These are phyloP conservation scores for Microplitis deprimator DNA, from an alignment of 2,888 invertebrate species.

Conservation along the genomic window DNA sequence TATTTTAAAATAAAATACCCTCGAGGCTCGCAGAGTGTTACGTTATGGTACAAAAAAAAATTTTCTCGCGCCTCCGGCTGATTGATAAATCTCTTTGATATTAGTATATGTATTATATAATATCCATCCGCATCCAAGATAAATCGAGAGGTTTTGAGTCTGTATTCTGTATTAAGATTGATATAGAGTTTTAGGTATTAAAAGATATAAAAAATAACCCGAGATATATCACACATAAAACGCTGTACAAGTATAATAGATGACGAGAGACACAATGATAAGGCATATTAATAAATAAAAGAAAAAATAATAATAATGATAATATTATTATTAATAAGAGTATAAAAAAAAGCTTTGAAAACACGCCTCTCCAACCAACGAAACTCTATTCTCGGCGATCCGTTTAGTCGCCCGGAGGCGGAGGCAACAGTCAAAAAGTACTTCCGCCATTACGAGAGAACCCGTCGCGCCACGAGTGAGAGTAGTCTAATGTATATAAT, in stretches of 20 bases:
- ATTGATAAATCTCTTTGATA: slow-evolving; percentile 50
- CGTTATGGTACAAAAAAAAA: slow-evolving; percentile 34
- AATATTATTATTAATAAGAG: background rate
- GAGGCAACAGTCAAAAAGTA: slow-evolving; percentile 47
- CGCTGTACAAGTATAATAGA: slow-evolving; percentile 11
- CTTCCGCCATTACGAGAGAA: slow-evolving; percentile 50
- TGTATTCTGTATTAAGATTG: background rate
- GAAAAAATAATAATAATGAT: slow-evolving; percentile 29
- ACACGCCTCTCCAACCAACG: slow-evolving; percentile 12
- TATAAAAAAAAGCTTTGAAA: slow-evolving; percentile 16
- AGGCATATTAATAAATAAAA: slow-evolving; percentile 31
- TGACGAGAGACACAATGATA: background rate
- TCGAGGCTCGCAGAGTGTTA: slow-evolving; percentile 34
- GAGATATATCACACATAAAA: slow-evolving; percentile 18
- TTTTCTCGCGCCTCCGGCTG: slow-evolving; percentile 32
- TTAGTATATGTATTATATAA: slow-evolving; percentile 5
- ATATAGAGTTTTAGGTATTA: background rate
- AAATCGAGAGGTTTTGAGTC: slow-evolving; percentile 1
- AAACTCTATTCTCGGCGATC: slow-evolving; percentile 47
- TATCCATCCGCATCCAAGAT: background rate
- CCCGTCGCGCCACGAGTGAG: slow-evolving; percentile 18
- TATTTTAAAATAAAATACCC: background rate
- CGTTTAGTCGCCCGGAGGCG: slow-evolving; percentile 43
- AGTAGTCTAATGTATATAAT: slow-evolving; percentile 3
- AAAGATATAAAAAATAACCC: slow-evolving; percentile 24